Percentiles rank a stretch among this genome's conserved stretches.
Evolutionary conservation across 2,113 vertebrate species (phyloP).

Genomic region (Sebastes schlegelii): DNA sequence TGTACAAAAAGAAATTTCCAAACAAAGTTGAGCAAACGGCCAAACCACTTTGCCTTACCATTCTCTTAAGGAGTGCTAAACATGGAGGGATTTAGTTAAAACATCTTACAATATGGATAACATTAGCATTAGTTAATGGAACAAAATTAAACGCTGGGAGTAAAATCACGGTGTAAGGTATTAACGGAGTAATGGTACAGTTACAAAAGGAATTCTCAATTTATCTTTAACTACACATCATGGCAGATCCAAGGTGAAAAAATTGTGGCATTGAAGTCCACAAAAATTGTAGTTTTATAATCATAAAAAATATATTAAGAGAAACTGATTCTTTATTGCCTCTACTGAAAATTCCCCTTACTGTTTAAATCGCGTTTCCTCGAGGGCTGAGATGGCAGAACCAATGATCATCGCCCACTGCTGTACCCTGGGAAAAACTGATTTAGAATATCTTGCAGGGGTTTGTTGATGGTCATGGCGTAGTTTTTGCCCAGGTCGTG

Average conservation of each 20-base stretch:
- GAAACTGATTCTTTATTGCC: slow-evolving; percentile 77
- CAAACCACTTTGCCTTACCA: not conserved
- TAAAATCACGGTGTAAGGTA: slow-evolving; percentile 27
- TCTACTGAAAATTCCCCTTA: slow-evolving; percentile 75
- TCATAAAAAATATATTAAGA: slow-evolving; percentile 85
- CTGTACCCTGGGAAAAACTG: slow-evolving; percentile 98
- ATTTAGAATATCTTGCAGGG: slow-evolving; percentile 90
- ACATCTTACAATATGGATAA: slow-evolving; percentile 41
- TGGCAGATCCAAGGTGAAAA: slow-evolving; percentile 53
- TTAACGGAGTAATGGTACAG: slow-evolving; percentile 53
- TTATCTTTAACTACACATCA: slow-evolving; percentile 51
- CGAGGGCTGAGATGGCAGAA: slow-evolving; percentile 18
- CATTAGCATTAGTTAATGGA: slow-evolving; percentile 50
- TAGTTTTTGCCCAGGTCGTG: slow-evolving; percentile 91
- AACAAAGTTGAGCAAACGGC: slow-evolving; percentile 26
- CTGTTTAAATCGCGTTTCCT: slow-evolving; percentile 71
- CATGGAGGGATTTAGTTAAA: slow-evolving; percentile 39
- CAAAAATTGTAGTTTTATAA: slow-evolving; percentile 73
- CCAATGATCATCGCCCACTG: slow-evolving; percentile 90
- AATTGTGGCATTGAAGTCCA: slow-evolving; percentile 58
- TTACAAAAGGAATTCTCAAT: slow-evolving; percentile 54
- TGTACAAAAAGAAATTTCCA: slow-evolving; percentile 12
- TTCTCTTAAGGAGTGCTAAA: slow-evolving; percentile 41
- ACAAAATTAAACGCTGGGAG: slow-evolving; percentile 11
- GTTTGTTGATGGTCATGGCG: slow-evolving; percentile 89